Conservation (phyloP, 2,888 invertebrate genomes). For the Ypsolopha sequella region DNA sequence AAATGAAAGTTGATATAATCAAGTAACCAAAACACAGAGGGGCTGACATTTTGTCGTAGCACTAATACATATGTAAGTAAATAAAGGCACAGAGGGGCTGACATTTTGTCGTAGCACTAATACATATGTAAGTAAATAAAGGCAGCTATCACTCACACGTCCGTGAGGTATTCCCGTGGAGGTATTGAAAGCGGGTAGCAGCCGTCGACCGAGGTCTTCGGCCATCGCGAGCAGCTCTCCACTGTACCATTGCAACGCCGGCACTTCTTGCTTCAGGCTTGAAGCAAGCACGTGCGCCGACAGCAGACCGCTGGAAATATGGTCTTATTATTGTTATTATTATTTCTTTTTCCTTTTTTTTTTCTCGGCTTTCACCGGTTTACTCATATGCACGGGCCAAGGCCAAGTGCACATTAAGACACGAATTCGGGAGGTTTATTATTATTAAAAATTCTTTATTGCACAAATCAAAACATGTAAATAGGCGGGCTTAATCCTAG, state of each 20-base stretch:
- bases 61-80: background rate
- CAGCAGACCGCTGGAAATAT: conserved; percentile 79
- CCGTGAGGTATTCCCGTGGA: conserved; percentile 97
- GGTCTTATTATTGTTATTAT: background rate
- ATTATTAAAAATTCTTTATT: too few relatives aligned
- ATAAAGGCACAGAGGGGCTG: background rate
- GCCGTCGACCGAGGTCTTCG: conserved; percentile 89
- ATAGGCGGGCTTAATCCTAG: too few relatives aligned
- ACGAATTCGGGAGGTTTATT: too few relatives aligned
- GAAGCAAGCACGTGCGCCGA: conserved; percentile 93
- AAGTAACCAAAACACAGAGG: too few relatives aligned
- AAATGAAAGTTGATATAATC: too few relatives aligned
- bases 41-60: too few relatives aligned
- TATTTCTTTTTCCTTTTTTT: too few relatives aligned
- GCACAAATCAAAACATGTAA: too few relatives aligned
- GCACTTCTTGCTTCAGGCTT: conserved; percentile 81
- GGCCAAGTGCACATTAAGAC: too few relatives aligned
- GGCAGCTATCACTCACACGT: conserved; percentile 69
- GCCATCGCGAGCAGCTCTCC: conserved; percentile 92
- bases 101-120: background rate
- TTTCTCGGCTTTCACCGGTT: too few relatives aligned
- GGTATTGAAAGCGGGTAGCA: conserved; percentile 98
- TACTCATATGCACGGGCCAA: too few relatives aligned
- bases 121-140: background rate
- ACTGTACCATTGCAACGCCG: conserved; percentile 85